Percentiles rank a stretch among this genome's conserved stretches.
These are phyloP conservation scores for Drosophila limbata DNA, from an alignment of 2,888 invertebrate genomes.

Conservation along the genomic window DNA sequence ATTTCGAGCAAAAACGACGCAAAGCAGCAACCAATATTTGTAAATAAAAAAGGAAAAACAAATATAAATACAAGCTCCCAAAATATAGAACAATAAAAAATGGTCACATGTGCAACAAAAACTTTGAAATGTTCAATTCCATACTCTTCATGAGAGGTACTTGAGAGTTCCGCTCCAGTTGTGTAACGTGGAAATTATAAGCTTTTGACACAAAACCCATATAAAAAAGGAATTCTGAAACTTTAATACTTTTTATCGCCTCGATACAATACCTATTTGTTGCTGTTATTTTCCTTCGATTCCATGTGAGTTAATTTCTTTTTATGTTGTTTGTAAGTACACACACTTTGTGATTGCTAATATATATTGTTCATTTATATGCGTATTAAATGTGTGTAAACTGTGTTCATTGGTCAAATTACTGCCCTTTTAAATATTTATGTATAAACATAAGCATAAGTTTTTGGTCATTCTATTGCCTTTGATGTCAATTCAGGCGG, in stretches of 20 bases:
- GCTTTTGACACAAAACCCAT: no score
- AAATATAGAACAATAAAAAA: conserved; percentile 75
- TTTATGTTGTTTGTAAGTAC: conserved; percentile 45
- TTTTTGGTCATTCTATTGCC: neutral
- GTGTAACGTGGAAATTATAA: no score
- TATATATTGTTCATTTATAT: conserved; percentile 5
- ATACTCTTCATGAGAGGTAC: neutral
- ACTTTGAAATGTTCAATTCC: conserved; percentile 32
- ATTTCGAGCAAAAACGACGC: conserved; percentile 23
- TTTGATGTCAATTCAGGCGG: conserved; percentile 21
- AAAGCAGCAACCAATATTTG: conserved; percentile 67
- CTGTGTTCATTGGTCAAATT: conserved; percentile 39
- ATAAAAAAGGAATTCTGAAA: no score
- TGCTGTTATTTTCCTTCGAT: conserved; percentile 34
- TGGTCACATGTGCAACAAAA: conserved; percentile 72
- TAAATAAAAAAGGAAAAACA: conserved; percentile 14
- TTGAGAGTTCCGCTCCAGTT: neutral
- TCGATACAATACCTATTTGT: conserved; percentile 1
- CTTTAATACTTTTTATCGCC: neutral
- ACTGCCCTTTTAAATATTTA: conserved; percentile 27
- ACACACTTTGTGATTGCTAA: conserved; percentile 41
- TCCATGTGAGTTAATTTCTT: conserved; percentile 57
- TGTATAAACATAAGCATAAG: neutral
- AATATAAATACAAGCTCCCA: conserved; percentile 58
- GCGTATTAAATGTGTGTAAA: conserved; percentile 17